Evolutionary conservation across 2,113 vertebrate species (phyloP).

Genomic region (Lipophrys pholis): DNA sequence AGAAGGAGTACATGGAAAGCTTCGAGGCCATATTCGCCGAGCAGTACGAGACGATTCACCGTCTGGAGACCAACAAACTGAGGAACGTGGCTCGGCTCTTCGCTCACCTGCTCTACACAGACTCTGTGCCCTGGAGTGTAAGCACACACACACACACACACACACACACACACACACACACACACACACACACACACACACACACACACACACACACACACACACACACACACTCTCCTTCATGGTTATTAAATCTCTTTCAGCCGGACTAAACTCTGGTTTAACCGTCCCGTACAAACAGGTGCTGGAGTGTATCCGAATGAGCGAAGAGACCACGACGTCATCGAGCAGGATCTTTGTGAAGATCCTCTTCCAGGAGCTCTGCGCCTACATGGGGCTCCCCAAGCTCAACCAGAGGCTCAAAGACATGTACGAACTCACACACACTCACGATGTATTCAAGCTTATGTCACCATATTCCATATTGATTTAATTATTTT

Average conservation of each 20-base stretch:
- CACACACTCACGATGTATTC: background rate
- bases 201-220: background rate
- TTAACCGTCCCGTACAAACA: conserved; percentile 52
- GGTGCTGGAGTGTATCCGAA: conserved; percentile 94
- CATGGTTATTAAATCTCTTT: background rate
- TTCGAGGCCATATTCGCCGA: conserved; percentile 97
- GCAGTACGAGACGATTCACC: conserved; percentile 97
- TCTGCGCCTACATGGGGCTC: conserved; percentile 99
- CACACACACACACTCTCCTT: background rate
- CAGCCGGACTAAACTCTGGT: background rate
- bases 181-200: too few relatives aligned
- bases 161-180: too few relatives aligned
- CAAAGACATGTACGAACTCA: conserved; percentile 90
- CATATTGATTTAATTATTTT: too few relatives aligned
- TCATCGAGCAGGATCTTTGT: conserved; percentile 99
- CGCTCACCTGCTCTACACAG: conserved; percentile 96
- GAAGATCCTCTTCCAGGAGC: conserved; percentile 98
- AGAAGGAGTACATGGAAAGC: conserved; percentile 99
- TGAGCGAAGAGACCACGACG: conserved; percentile 98
- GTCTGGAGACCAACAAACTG: conserved; percentile 98
- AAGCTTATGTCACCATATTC: background rate
- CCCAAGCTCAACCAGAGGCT: conserved; percentile 95
- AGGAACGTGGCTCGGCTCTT: conserved; percentile 98
- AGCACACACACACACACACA: conserved; percentile 60
- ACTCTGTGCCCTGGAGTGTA: conserved; percentile 98